phyloP scores from a whole-genome alignment of 2,797 vertebrate genomes.

The Alca torda region DNA sequence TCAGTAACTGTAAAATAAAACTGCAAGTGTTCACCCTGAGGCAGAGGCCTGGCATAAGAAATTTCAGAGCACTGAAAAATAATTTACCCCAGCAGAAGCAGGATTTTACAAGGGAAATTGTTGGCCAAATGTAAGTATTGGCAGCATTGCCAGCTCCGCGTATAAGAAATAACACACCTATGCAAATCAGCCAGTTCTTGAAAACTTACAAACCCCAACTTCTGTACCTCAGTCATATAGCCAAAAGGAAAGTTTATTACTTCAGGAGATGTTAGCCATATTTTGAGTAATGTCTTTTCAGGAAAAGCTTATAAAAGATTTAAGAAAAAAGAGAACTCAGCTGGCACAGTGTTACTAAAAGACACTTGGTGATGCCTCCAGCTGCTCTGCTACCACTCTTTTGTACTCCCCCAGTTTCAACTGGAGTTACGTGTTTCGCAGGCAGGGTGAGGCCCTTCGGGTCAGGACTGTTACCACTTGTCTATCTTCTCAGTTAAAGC shows the following conservation, averaged over 20 bases:
- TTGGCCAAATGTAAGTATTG: background rate
- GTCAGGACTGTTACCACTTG: background rate
- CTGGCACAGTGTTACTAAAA: background rate
- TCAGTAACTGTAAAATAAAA: slow-evolving; percentile 25
- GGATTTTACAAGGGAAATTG: slow-evolving; percentile 33
- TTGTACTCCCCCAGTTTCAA: background rate
- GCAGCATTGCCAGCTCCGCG: background rate
- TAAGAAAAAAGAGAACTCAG: background rate
- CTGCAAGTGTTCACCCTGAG: slow-evolving; percentile 11
- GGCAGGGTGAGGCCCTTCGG: background rate
- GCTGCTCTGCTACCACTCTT: background rate
- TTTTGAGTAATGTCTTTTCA: slow-evolving; percentile 3
- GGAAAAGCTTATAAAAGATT: background rate
- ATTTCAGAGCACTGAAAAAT: slow-evolving; percentile 43
- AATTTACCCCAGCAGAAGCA: slow-evolving; percentile 31
- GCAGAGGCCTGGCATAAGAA: background rate
- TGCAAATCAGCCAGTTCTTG: slow-evolving; percentile 25
- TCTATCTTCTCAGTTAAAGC: background rate
- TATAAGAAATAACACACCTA: background rate
- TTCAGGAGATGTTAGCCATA: background rate
- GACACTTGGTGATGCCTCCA: background rate
- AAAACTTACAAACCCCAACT: background rate
- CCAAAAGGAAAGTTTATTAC: background rate
- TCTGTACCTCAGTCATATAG: background rate
- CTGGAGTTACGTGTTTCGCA: background rate